Evolutionary conservation across 2,888 invertebrate species (phyloP), one percentile per base, ranked within the genome.

Genomic region (Cantharis nigra): DNA sequence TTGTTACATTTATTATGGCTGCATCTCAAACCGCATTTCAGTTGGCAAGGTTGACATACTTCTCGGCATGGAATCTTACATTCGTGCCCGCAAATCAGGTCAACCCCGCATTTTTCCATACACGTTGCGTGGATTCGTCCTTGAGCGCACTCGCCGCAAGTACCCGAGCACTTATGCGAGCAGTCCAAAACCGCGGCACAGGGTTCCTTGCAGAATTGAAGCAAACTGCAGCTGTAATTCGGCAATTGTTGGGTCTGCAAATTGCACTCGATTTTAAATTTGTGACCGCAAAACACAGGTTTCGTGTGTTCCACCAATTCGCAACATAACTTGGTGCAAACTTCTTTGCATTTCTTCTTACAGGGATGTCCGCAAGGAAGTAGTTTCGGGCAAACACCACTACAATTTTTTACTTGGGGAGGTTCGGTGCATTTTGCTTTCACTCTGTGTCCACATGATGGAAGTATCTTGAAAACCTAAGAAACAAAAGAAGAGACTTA

Each of bases 21-120:
- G 82, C 92, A 93, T 65, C 84, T 84, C 26, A 90, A 89, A 76
- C 87, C 87, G 81, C 92, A 92, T 1, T 80, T 84, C 79, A 86
- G 86, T 28, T 85, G 87, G 85, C 92, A 92, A 2, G 92, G 92
- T 71, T 90, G 91, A 79, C 92, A 92, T 64, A 89, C 86, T 81
- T 90, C 88, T 71, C 90, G 89, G 83, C 92, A 92, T 0, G 91
- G 90, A 72, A 90, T 89, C 28, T 86, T 84, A 82, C 92, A 92
- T 90, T 89, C 86, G 84, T 94, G 93, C 30, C 92, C 92, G 85
- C 94, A 94, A 70, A 94, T 90, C 77, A 93, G 89, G 10, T 84
- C 81, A 72, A 89, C 89, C 5, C 89, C 88, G 86, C 94, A 94
- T 18, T 87, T 86, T 81, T 90, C 88, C 49, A 82, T 80, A 86